phyloP scores from a whole-genome alignment of 2,113 vertebrate genomes.

The Eulacestoma nigropectus region DNA sequence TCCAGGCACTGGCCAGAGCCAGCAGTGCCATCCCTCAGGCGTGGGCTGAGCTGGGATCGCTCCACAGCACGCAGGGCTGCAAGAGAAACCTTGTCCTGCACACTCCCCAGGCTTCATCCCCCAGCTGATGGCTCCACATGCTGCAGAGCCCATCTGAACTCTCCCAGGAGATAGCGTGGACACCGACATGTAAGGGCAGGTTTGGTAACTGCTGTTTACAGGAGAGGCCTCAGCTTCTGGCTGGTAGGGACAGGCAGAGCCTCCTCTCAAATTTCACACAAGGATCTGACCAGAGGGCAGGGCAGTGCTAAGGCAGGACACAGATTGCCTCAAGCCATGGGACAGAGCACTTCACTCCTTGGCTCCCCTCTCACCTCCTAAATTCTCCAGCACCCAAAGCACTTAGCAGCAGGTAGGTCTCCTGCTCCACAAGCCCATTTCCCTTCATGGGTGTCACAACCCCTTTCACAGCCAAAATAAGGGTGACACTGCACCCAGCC shows the following conservation, averaged over 20 bases:
- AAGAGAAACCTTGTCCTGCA: neutral
- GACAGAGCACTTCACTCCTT: neutral
- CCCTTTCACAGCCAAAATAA: neutral
- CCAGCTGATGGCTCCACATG: neutral
- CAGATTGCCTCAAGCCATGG: neutral
- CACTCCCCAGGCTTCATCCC: neutral
- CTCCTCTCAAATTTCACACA: conserved; percentile 18
- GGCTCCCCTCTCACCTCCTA: neutral
- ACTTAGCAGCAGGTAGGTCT: rapidly evolving
- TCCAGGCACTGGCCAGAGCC: neutral
- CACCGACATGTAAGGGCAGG: conserved; percentile 1
- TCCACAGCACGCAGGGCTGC: neutral
- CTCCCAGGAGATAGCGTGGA: neutral
- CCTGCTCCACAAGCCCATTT: neutral
- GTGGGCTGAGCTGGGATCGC: neutral
- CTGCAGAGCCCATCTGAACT: neutral
- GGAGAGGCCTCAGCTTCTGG: neutral
- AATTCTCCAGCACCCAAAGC: neutral
- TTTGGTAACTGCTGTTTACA: neutral
- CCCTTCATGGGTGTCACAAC: neutral
- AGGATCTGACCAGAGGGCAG: conserved; percentile 2
- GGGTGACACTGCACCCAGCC: neutral
- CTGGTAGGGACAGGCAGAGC: neutral
- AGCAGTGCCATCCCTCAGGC: neutral
- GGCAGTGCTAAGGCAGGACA: neutral